These are phyloP conservation scores for Buteo buteo DNA, from an alignment of 2,113 vertebrate genomes.

Conservation along the genomic window DNA sequence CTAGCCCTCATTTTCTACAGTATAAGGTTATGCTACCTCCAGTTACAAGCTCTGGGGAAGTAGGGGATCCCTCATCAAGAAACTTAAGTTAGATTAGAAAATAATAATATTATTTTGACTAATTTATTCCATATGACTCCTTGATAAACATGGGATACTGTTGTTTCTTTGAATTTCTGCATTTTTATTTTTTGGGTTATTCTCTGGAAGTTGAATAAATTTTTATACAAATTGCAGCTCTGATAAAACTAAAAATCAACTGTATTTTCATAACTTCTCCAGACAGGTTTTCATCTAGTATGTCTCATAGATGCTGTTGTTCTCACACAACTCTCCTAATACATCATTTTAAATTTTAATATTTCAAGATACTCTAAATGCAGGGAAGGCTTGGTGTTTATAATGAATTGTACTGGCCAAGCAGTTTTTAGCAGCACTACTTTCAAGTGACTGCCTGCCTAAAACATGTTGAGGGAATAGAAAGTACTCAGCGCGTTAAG, in stretches of 20 bases:
- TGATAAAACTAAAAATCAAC: not conserved
- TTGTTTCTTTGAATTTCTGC: not conserved
- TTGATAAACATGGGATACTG: not conserved
- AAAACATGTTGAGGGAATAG: not conserved
- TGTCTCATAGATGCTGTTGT: not conserved
- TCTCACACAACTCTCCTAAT: not conserved
- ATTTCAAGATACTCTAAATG: not conserved
- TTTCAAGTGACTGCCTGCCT: not conserved
- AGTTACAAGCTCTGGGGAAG: not conserved
- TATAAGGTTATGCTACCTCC: not conserved
- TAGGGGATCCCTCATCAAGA: not conserved
- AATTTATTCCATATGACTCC: not conserved
- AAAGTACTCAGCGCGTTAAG: not conserved
- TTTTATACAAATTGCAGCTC: not conserved
- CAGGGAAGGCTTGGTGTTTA: not conserved
- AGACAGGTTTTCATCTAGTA: not conserved
- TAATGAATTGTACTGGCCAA: not conserved
- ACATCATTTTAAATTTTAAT: not conserved
- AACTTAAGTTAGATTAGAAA: not conserved
- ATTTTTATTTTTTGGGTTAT: not conserved
- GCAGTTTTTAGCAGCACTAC: not conserved
- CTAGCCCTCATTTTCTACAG: not conserved
- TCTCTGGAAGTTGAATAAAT: not conserved
- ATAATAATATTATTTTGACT: not conserved
- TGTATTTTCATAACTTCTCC: not conserved